phyloP scores from a whole-genome alignment of 30 jellyfish, hydroid and myxozoan genomes.

The Turritopsis rubra region DNA sequence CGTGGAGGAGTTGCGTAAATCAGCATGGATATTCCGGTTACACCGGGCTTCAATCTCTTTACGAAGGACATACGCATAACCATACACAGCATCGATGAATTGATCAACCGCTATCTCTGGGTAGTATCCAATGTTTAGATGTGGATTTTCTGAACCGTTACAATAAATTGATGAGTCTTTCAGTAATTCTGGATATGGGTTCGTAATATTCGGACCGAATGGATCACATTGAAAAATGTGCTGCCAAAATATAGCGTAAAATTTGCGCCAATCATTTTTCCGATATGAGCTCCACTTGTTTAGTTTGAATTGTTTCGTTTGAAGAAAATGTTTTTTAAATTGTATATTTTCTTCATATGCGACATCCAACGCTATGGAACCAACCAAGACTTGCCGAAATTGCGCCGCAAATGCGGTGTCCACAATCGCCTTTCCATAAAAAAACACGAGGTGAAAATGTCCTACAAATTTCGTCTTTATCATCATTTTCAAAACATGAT shows the following conservation, averaged over 20 bases:
- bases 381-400: neutral
- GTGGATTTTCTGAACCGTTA: neutral
- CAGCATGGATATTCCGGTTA: neutral
- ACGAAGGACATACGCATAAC: neutral
- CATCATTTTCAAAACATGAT: neutral
- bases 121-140: neutral
- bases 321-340: neutral
- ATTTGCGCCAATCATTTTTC: neutral
- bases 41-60: neutral
- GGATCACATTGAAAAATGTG: neutral
- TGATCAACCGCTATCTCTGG: neutral
- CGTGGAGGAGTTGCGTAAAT: neutral
- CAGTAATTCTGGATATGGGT: neutral
- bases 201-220: neutral
- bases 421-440: neutral
- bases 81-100: constrained; percentile 9
- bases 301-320: neutral
- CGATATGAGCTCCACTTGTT: neutral
- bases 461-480: neutral
- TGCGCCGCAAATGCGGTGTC: neutral
- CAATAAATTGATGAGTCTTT: neutral
- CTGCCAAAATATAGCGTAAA: neutral
- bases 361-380: neutral
- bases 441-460: neutral
- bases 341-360: neutral